Base-by-base conservation (phyloP, 2,113 vertebrate species). In the Nycticebus coucang region DNA sequence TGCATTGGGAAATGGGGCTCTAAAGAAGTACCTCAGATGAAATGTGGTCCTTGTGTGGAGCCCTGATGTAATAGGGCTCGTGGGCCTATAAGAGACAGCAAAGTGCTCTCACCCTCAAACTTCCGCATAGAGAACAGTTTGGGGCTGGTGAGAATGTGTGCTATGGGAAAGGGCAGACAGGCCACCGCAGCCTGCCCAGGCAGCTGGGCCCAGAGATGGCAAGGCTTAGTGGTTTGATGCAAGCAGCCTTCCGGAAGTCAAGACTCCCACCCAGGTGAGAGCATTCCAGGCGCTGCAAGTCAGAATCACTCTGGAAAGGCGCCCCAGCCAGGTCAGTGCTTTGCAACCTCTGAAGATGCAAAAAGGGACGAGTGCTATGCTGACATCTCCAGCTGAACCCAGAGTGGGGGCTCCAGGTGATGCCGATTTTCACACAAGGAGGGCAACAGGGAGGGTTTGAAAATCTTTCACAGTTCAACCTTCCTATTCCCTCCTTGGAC, bases 391-490 rank as follows among this genome's bases (percentile, higher is more conserved):
- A 69, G 59, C 50, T 4, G 2, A 17, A 92, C 10, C 35, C 57
- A 77, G 53, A 62, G 41, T 0, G 12, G 8, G 68, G 62, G 35
- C 24, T 19, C 7, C 10, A 15, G 53, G 8, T 10, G 17, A 69
- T 50, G 64, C 35, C 5, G 7, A 35, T 60, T 55, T 71, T 59
- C 0, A 13, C 24, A 13, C 1, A 5, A 24, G 26, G 57, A 66
- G 7, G 2, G 15, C 21, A 4, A 10, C 1, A 50, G 22, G 11
- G 50, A 10, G 55, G 59, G 30, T 41, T 12, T 3, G 1, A 28
- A 30, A 53, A 28, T 18, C 30, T 30, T 37, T 57, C 22, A 21
- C 4, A 18, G 64, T 9, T 59, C 50, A 30, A 7, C 28, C 21
- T 37, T 72, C 26, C 71, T 60, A 33, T 8, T 80, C 66, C 18